Percentiles rank a stretch among this genome's conserved stretches.
phyloP scores from a whole-genome alignment of 2,797 vertebrate genomes.

The Bryconaethiops microstoma region DNA sequence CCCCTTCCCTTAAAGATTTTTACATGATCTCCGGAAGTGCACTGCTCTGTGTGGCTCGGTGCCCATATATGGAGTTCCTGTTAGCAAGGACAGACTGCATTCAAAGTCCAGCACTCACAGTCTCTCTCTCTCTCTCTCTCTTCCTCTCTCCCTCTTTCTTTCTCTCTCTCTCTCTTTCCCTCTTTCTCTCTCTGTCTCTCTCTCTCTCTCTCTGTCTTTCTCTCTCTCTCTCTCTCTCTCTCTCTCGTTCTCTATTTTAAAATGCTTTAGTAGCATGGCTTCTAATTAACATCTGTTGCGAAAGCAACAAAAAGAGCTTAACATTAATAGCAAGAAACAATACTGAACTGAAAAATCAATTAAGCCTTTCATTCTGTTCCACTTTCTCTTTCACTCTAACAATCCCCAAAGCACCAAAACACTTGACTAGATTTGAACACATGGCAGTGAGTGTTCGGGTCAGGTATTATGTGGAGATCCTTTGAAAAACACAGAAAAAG shows the following conservation, averaged over 20 bases:
- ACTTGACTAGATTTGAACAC: too few species aligned
- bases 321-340: neutral
- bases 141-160: neutral
- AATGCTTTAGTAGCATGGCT: too few species aligned
- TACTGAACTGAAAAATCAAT: neutral
- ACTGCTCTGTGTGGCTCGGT: slow-evolving; percentile 30
- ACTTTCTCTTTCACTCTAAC: neutral
- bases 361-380: neutral
- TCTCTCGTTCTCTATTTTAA: neutral
- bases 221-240: neutral
- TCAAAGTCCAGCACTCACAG: neutral
- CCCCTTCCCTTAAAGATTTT: slow-evolving; percentile 21
- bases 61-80: slow-evolving; percentile 63
- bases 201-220: neutral
- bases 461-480: too few species aligned
- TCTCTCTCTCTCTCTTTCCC: neutral
- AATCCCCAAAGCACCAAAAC: too few species aligned
- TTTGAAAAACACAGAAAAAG: too few species aligned
- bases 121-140: neutral
- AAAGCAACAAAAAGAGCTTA: neutral
- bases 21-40: slow-evolving; percentile 53
- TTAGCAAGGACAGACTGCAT: slow-evolving; percentile 31
- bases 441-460: too few species aligned
- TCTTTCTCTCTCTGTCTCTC: neutral
- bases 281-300: neutral